A percentile compares a stretch with the other conserved stretches of the same genome.
Evolutionary conservation across 1,140 invertebrate genomes (phyloP).

Genomic region (Psilanteris sp.): DNA sequence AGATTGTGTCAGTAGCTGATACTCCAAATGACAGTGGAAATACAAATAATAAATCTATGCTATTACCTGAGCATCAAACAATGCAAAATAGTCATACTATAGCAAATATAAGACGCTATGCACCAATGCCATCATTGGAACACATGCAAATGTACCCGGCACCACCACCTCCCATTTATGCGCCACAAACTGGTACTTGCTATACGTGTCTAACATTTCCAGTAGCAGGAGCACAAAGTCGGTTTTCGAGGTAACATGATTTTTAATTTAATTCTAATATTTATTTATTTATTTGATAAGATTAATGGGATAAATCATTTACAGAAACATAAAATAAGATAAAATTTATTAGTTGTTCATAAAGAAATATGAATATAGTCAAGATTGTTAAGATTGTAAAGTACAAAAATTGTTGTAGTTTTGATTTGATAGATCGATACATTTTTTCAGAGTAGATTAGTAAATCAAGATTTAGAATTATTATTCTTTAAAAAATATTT

Average conservation of each 20-base stretch:
- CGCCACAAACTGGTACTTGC: constrained; percentile 73
- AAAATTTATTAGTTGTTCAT: too few relatives aligned
- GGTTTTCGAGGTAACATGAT: constrained; percentile 76
- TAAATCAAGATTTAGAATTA: too few relatives aligned
- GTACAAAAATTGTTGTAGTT: too few relatives aligned
- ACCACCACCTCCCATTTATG: constrained; percentile 71
- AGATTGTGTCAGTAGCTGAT: constrained; percentile 67
- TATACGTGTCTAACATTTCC: constrained; percentile 75
- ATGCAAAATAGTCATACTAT: constrained; percentile 73
- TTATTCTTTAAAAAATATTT: too few relatives aligned
- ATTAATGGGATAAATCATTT: too few relatives aligned
- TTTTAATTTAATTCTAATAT: too few relatives aligned
- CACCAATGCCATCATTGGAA: constrained; percentile 71
- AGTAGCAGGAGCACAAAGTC: constrained; percentile 72
- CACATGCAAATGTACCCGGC: constrained; percentile 75
- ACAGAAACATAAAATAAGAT: too few relatives aligned
- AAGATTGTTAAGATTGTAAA: too few relatives aligned
- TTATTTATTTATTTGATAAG: too few relatives aligned
- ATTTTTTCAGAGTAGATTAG: too few relatives aligned
- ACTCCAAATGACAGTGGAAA: constrained; percentile 66
- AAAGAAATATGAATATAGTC: too few relatives aligned
- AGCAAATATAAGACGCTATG: constrained; percentile 75
- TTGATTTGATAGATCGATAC: too few relatives aligned
- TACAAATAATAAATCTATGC: constrained; percentile 68
- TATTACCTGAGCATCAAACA: constrained; percentile 71